Evolutionary conservation across 2,888 invertebrate species (phyloP).

Genomic region (Callyntrura guangdongensis): DNA sequence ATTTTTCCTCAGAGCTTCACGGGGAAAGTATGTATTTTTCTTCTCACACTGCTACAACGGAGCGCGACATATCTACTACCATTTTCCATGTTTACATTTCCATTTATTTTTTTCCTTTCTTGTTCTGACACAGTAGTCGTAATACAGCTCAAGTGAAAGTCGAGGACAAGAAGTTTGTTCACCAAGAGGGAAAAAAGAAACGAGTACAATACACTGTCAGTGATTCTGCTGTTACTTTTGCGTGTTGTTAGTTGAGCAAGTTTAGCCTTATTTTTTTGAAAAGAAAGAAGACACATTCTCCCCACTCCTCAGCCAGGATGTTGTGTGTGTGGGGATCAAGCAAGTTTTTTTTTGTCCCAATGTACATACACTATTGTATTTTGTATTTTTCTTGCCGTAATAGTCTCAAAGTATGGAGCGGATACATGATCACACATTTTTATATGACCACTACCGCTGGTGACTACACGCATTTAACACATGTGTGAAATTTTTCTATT

Average conservation of each 20-base stretch:
- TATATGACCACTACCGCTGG: neutral
- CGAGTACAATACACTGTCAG: neutral
- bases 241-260: constrained; percentile 6
- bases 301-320: neutral
- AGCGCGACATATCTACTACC: constrained; percentile 13
- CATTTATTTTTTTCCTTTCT: constrained; percentile 47
- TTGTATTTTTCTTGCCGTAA: neutral
- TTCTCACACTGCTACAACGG: neutral
- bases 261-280: constrained; percentile 1
- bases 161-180: constrained; percentile 39
- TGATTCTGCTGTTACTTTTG: neutral
- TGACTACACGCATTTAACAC: constrained; percentile 20
- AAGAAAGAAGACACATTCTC: neutral
- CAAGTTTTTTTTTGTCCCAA: neutral
- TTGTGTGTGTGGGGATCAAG: constrained; percentile 25
- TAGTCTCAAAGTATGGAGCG: neutral
- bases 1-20: neutral
- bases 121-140: constrained; percentile 16
- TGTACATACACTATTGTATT: neutral
- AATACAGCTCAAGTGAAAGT: constrained; percentile 46
- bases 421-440: neutral
- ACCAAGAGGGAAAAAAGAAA: constrained; percentile 1
- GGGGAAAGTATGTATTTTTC: neutral
- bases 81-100: constrained; percentile 51
- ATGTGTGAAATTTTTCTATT: constrained; percentile 7